Base-by-base conservation (phyloP, 2,797 vertebrate species). In the Tolypeutes matacus region DNA sequence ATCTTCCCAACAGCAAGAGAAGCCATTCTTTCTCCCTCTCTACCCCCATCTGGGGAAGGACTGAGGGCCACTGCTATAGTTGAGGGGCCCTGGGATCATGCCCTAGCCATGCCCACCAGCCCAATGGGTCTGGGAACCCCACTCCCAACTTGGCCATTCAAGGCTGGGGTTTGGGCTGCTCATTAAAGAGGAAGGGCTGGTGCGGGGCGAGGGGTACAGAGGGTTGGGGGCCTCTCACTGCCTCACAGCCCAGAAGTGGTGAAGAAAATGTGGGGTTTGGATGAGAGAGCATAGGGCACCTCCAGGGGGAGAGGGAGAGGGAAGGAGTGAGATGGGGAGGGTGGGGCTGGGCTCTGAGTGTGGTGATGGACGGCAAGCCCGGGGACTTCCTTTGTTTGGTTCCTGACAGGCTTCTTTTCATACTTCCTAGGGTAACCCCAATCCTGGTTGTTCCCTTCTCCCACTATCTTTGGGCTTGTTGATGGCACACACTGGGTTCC, bases 1-100 rank as follows among this genome's bases (percentile, higher is more conserved):
- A 34, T 96, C 92, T 98, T 96, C 72, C 89, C n/a, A 94, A 27
- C 39, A 75, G 7, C 17, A n/a, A 84, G 69, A 95, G n/a, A 67
- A 95, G 46, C 81, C 93, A 62, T 89, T 72, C 62, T 86, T 17
- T 65, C 80, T 92, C 80, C 3, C 13, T 29, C 62, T 49, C 0
- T 0, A 69, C 11, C 73, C 31, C 12, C 0, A 0, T 34, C 65
- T 65, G 15, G 17, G 34, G 27, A 56, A 21, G 65, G 34, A 58
- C 29, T 8, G 14, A 6, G 42, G 21, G 67, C 15, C 1, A 0
- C 3, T 4, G 14, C 70, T 76, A 3, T 27, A 73, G 18, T 42
- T 58, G 7, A 7, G 21, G 58, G 15, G 2, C 14, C 67, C 0
- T 8, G 34, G 42, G 13, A 20, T 25, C 46, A 77, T 51, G 34